Base-by-base conservation (phyloP, 2,113 vertebrate genomes). In the Anhinga rufa region DNA sequence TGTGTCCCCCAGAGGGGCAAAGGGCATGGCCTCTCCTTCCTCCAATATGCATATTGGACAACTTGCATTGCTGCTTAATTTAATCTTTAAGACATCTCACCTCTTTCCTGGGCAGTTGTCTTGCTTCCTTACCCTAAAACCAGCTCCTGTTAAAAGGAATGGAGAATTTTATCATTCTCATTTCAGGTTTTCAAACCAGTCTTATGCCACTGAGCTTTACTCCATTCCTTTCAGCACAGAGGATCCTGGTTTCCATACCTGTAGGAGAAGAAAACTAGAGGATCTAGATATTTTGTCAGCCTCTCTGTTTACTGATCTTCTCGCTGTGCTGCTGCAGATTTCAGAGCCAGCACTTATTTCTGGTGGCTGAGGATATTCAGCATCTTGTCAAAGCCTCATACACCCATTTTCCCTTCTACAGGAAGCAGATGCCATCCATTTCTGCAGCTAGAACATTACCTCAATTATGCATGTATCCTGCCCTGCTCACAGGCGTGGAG, bases 381-480 rank as follows among this genome's bases (percentile, higher is more conserved):
- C 31, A 55, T 46, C 42, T 82, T 38, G 16, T 16, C 25, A 7
- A 82, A 92, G 32, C 16, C 28, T 78, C 64, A 51, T 29, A 26
- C 18, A 22, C 17, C 18, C 28, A 2, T 16, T 60, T 81, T 60
- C 14, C 48, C 19, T 71, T 46, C 78, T 16, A 6, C 34, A 55
- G 29, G 57, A 69, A 71, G 48, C 22, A 51, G 29, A 3, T 76
- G 32, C 7, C 40, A 11, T 28, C 57, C 26, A 28, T n/a, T 34
- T n/a, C 42, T 10, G 10, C 14, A 77, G 10, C 17, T 78, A 21
- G 36, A 46, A 5, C 28, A 7, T 26, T 3, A 21, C 14, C 55
- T 31, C 18, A 64, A 2, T 18, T 7, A 3, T 1, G 1, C 12
- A 18, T 5, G 0, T 24, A 32, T 49, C 71, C 81, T 49, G 42